phyloP scores from a whole-genome alignment of 1,140 invertebrate genomes.

The Oryzaephilus surinamensis region DNA sequence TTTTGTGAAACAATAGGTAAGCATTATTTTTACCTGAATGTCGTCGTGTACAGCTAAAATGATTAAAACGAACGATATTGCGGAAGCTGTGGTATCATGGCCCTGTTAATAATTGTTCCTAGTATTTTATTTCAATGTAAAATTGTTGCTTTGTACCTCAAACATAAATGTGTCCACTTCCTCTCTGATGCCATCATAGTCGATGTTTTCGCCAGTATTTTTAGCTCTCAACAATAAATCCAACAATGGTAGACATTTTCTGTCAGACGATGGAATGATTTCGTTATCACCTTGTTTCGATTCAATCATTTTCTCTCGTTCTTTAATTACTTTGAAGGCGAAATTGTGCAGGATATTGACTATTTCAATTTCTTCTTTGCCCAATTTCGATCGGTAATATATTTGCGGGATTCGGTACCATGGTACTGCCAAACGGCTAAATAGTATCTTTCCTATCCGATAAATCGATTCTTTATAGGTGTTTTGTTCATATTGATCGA shows the following conservation, averaged over 20 bases:
- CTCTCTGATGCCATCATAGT: constrained; percentile 58
- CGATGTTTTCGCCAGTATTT: constrained; percentile 40
- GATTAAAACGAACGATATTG: constrained; percentile 32
- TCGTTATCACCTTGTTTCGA: background rate
- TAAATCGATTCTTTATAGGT: constrained; percentile 48
- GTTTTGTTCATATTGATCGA: constrained; percentile 43
- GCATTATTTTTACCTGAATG: no score
- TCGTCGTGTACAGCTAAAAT: no score
- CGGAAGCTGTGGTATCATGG: constrained; percentile 35
- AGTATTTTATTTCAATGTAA: background rate
- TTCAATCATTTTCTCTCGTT: constrained; percentile 6
- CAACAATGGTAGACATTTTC: constrained; percentile 60
- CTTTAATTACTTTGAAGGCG: constrained; percentile 2
- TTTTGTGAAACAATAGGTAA: no score
- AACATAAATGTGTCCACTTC: constrained; percentile 79
- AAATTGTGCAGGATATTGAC: constrained; percentile 51
- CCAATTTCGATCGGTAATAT: constrained; percentile 39
- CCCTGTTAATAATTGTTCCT: constrained; percentile 32
- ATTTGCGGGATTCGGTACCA: constrained; percentile 46
- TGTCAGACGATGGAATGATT: constrained; percentile 11
- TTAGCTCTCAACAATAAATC: constrained; percentile 59
- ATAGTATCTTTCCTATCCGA: constrained; percentile 35
- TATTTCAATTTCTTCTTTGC: constrained; percentile 37
- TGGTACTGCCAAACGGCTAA: constrained; percentile 44
- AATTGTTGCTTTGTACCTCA: constrained; percentile 36